Percentiles rank a stretch among this genome's conserved stretches.
Evolutionary conservation across 2,888 invertebrate genomes (phyloP).

Genomic region (Blastobasis adustella): DNA sequence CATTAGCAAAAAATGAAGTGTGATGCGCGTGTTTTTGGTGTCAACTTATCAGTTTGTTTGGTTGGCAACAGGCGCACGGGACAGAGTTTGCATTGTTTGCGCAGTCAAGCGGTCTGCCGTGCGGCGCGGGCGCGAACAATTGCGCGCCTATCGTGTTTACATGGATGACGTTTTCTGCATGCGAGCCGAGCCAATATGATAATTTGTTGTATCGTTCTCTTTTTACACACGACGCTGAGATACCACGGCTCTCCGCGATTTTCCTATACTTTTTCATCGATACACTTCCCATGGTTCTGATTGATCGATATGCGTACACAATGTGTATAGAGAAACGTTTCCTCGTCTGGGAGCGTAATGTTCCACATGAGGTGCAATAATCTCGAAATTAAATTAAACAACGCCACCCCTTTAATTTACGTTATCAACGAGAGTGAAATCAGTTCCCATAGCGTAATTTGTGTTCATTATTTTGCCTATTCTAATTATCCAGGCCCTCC

Average conservation of each 20-base stretch:
- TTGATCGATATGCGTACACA: too few species aligned
- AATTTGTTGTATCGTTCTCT: slow-evolving; percentile 19
- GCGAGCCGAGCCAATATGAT: slow-evolving; percentile 12
- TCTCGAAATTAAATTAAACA: slow-evolving; percentile 3
- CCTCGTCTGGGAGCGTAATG: too few species aligned
- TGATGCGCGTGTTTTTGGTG: not conserved
- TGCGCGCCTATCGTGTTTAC: slow-evolving; percentile 9
- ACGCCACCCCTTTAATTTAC: slow-evolving; percentile 1
- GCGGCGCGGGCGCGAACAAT: not conserved
- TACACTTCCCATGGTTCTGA: too few species aligned
- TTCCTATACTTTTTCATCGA: too few species aligned
- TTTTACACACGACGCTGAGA: slow-evolving; percentile 7
- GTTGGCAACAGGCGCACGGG: not conserved
- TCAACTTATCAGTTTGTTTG: not conserved
- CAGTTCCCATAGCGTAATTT: slow-evolving; percentile 56
- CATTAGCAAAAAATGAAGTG: not conserved
- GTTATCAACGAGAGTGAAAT: slow-evolving; percentile 30
- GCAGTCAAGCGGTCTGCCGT: slow-evolving; percentile 27
- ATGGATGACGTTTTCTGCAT: slow-evolving; percentile 11
- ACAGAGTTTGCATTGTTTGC: slow-evolving; percentile 13
- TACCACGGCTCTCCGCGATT: too few species aligned
- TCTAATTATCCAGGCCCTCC: slow-evolving; percentile 53
- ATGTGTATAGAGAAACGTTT: too few species aligned
- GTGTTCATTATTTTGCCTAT: slow-evolving; percentile 57
- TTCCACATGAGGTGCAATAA: not conserved